Conservation (phyloP, 1,140 invertebrate species). For the Drosophila chauvacae region DNA sequence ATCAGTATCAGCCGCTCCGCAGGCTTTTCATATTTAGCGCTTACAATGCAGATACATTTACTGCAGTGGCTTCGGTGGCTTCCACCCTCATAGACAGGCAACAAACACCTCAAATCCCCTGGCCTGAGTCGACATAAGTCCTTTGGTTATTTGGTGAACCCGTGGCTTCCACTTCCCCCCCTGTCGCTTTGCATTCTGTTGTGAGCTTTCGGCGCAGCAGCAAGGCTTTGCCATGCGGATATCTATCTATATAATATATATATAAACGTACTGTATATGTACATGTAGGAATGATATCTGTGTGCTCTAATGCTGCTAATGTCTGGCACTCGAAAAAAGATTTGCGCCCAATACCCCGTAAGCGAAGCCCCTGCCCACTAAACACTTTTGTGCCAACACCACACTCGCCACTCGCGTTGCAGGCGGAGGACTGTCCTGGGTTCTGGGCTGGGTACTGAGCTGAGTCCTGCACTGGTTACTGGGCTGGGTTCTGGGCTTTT, state of each 20-base stretch:
- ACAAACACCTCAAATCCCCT: slow-evolving; percentile 53
- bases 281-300: slow-evolving; percentile 49
- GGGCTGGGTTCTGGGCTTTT: slow-evolving; percentile 66
- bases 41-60: slow-evolving; percentile 49
- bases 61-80: slow-evolving; percentile 37
- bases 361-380: slow-evolving; percentile 33
- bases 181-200: slow-evolving; percentile 41
- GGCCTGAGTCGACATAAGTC: slow-evolving; percentile 75
- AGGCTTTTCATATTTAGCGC: slow-evolving; percentile 32
- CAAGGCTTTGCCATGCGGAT: slow-evolving; percentile 18
- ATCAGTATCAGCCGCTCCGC: slow-evolving; percentile 30
- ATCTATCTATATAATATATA: slow-evolving; percentile 18
- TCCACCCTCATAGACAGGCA: slow-evolving; percentile 1
- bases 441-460: slow-evolving; percentile 37
- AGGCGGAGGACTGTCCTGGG: slow-evolving; percentile 7
- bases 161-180: slow-evolving; percentile 13
- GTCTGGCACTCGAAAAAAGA: slow-evolving; percentile 79
- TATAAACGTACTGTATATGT: slow-evolving; percentile 16
- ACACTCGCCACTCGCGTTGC: slow-evolving; percentile 31
- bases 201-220: slow-evolving; percentile 39
- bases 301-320: slow-evolving; percentile 77
- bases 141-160: slow-evolving; percentile 53
- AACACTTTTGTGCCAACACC: slow-evolving; percentile 65
- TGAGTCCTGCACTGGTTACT: slow-evolving; percentile 5
- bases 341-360: slow-evolving; percentile 51